Evolutionary conservation across 2,888 invertebrate genomes (phyloP).

Genomic region (Hartigia nigra): DNA sequence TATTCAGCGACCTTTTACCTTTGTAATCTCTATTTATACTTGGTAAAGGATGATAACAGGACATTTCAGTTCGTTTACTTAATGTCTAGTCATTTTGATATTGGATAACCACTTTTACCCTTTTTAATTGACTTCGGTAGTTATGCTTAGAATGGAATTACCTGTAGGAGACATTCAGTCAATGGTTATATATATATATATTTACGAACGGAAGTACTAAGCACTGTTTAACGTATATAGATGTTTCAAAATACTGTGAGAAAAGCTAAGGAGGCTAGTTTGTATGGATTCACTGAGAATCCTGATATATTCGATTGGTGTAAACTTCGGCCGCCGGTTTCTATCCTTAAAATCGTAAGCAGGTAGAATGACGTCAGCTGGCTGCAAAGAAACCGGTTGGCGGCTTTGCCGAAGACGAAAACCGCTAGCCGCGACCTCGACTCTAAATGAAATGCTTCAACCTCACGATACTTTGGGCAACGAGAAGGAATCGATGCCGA

Average conservation of each 20-base stretch:
- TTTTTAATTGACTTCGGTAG: neutral
- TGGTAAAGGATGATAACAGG: slow-evolving; percentile 8
- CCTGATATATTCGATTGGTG: neutral
- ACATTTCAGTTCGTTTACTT: neutral
- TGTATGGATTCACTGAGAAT: neutral
- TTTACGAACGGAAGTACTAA: too few relatives aligned
- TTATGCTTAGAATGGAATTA: neutral
- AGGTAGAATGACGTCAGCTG: slow-evolving; percentile 48
- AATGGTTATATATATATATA: neutral
- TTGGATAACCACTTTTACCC: neutral
- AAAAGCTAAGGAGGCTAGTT: neutral
- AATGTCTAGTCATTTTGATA: neutral
- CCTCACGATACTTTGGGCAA: neutral
- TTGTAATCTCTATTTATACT: slow-evolving; percentile 25
- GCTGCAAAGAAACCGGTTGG: slow-evolving; percentile 49
- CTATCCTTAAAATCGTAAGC: slow-evolving; percentile 45
- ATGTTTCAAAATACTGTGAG: neutral
- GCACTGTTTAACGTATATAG: too few relatives aligned
- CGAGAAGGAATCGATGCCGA: neutral
- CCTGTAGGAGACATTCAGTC: neutral
- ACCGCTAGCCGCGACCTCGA: slow-evolving; percentile 54
- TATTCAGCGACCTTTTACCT: slow-evolving; percentile 15
- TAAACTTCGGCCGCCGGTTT: slow-evolving; percentile 17
- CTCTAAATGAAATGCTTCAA: slow-evolving; percentile 23
- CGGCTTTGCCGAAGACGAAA: slow-evolving; percentile 39